A percentile compares a stretch with the other conserved stretches of the same genome.
Evolutionary conservation across 2,888 invertebrate species (phyloP).

Genomic region (Cybosia mesomella): DNA sequence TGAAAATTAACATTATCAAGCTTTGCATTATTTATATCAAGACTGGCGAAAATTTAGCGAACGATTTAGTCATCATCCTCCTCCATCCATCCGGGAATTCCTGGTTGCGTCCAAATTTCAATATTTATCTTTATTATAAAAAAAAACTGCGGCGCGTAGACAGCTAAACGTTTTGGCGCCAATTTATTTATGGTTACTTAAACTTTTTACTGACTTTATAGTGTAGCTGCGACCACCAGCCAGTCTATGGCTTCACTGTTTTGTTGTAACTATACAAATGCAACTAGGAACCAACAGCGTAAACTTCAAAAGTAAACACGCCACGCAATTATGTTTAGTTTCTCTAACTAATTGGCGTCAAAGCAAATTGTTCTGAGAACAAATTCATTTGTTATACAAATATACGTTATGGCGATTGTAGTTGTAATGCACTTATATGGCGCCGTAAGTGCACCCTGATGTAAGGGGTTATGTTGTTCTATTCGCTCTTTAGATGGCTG

Average conservation of each 20-base stretch:
- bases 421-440: slow-evolving; percentile 9
- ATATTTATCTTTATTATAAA: too few relatives aligned
- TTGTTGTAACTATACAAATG: slow-evolving; percentile 14
- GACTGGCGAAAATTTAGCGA: too few relatives aligned
- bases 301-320: slow-evolving; percentile 57
- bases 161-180: too few relatives aligned
- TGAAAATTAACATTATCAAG: too few relatives aligned
- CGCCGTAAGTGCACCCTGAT: neutral
- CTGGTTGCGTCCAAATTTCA: too few relatives aligned
- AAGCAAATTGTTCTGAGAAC: slow-evolving; percentile 67
- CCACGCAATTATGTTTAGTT: slow-evolving; percentile 50
- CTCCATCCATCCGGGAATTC: too few relatives aligned
- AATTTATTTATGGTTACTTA: too few relatives aligned
- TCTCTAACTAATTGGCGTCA: slow-evolving; percentile 69
- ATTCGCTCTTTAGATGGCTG: neutral
- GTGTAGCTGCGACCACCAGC: too few relatives aligned
- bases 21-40: too few relatives aligned
- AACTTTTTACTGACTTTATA: too few relatives aligned
- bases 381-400: slow-evolving; percentile 70
- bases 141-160: neutral
- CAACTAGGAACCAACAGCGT: slow-evolving; percentile 35
- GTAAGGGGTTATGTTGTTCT: neutral
- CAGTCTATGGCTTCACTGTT: neutral
- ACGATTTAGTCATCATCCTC: too few relatives aligned
- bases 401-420: slow-evolving; percentile 44